phyloP scores from a whole-genome alignment of 2,113 vertebrate genomes.

The Mastomys coucha region DNA sequence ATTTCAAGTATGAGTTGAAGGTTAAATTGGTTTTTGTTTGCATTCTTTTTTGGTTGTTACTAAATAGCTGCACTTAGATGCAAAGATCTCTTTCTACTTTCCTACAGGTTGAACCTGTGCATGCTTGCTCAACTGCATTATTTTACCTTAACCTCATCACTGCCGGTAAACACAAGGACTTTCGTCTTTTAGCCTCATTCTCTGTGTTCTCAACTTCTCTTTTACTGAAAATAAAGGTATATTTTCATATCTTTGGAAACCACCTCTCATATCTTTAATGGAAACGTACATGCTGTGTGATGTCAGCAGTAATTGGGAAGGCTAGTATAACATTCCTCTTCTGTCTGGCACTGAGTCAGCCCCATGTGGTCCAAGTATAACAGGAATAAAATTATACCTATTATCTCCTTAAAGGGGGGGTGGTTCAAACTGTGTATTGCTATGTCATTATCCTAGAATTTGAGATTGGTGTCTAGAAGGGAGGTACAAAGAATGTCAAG shows the following conservation, averaged over 20 bases:
- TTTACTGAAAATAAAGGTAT: slow-evolving; percentile 50
- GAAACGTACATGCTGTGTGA: slow-evolving; percentile 51
- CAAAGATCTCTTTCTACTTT: neutral
- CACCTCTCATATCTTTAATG: slow-evolving; percentile 39
- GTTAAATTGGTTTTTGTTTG: neutral
- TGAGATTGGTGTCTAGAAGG: slow-evolving; percentile 70
- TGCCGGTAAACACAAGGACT: neutral
- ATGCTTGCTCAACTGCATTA: neutral
- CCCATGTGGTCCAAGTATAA: slow-evolving; percentile 68
- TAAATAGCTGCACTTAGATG: neutral
- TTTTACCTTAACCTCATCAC: neutral
- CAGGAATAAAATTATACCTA: slow-evolving; percentile 60
- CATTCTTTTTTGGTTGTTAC: neutral
- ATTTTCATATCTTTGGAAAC: slow-evolving; percentile 40
- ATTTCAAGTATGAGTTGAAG: slow-evolving; percentile 25
- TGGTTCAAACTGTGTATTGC: slow-evolving; percentile 49
- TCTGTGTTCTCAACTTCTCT: slow-evolving; percentile 23
- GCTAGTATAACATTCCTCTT: slow-evolving; percentile 34
- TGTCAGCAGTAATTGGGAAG: slow-evolving; percentile 57
- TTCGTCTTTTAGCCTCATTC: neutral
- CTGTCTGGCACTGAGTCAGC: slow-evolving; percentile 53
- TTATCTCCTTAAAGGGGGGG: neutral
- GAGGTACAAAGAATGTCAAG: slow-evolving; percentile 70
- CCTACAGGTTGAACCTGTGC: neutral
- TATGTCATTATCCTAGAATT: slow-evolving; percentile 75